phyloP scores from a whole-genome alignment of 2,888 invertebrate species.

The Metalampra italica region DNA sequence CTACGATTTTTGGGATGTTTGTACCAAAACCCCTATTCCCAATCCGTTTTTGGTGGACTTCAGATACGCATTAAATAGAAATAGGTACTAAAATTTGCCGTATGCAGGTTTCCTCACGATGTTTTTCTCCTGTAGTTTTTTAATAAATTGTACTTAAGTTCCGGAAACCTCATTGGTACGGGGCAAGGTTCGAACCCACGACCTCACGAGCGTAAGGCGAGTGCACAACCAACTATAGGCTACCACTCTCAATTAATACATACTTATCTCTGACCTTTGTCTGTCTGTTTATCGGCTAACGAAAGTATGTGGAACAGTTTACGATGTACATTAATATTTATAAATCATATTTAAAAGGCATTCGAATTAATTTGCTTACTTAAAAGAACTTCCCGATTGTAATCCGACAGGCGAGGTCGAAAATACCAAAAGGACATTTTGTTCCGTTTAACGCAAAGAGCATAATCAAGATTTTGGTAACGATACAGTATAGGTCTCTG shows the following conservation, averaged over 20 bases:
- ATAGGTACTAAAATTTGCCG: too few species aligned
- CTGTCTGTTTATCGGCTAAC: background rate
- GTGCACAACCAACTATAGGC: too few species aligned
- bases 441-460: background rate
- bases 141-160: too few species aligned
- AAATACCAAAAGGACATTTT: background rate
- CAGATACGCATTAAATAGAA: too few species aligned
- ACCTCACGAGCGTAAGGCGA: too few species aligned
- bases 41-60: too few species aligned
- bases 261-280: background rate
- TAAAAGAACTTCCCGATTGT: constrained; percentile 17
- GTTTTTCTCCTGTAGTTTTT: too few species aligned
- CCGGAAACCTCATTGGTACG: too few species aligned
- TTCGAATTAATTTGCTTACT: constrained; percentile 2
- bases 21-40: too few species aligned
- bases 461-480: background rate
- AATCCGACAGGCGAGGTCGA: constrained; percentile 20
- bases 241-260: constrained; percentile 2
- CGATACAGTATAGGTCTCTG: background rate
- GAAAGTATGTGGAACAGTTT: background rate
- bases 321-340: background rate
- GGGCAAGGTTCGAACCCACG: too few species aligned
- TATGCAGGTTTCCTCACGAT: too few species aligned
- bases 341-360: background rate
- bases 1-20: too few species aligned